Percentiles rank a stretch among this genome's conserved stretches.
Evolutionary conservation across 1,140 invertebrate species (phyloP).

Genomic region (Elysia chlorotica): DNA sequence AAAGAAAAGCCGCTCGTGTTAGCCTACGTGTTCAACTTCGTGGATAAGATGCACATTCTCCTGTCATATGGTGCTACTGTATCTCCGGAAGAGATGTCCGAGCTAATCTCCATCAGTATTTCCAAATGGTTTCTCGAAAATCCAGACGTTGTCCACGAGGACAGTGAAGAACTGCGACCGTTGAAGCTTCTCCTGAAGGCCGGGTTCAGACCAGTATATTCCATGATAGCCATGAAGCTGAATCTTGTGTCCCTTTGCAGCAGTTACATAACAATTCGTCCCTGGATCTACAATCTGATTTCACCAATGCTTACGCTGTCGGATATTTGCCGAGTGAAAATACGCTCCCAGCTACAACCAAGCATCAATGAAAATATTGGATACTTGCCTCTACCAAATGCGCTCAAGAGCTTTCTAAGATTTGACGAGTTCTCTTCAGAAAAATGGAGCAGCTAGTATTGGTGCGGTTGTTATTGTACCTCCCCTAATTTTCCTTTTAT

Average conservation of each 20-base stretch:
- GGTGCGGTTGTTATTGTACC: too few relatives aligned
- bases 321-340: constrained; percentile 41
- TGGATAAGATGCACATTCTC: constrained; percentile 50
- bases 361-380: constrained; percentile 42
- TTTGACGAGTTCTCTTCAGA: constrained; percentile 45
- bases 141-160: constrained; percentile 46
- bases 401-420: constrained; percentile 43
- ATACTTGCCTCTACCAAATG: constrained; percentile 37
- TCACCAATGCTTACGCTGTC: constrained; percentile 44
- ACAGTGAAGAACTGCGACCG: constrained; percentile 47
- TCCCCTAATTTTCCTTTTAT: too few relatives aligned
- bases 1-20: constrained; percentile 53
- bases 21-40: constrained; percentile 53
- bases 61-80: constrained; percentile 51
- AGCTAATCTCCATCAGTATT: constrained; percentile 47
- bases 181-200: constrained; percentile 49
- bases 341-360: constrained; percentile 32
- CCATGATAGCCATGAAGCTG: constrained; percentile 37
- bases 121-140: constrained; percentile 55
- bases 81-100: constrained; percentile 50
- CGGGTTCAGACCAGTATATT: constrained; percentile 42
- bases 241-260: constrained; percentile 48
- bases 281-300: constrained; percentile 45
- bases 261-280: constrained; percentile 48
- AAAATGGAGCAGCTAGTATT: too few relatives aligned